Evolutionary conservation across 2,888 invertebrate genomes (phyloP), one percentile per base, ranked within the genome.

Genomic region (Noctua fimbriata): DNA sequence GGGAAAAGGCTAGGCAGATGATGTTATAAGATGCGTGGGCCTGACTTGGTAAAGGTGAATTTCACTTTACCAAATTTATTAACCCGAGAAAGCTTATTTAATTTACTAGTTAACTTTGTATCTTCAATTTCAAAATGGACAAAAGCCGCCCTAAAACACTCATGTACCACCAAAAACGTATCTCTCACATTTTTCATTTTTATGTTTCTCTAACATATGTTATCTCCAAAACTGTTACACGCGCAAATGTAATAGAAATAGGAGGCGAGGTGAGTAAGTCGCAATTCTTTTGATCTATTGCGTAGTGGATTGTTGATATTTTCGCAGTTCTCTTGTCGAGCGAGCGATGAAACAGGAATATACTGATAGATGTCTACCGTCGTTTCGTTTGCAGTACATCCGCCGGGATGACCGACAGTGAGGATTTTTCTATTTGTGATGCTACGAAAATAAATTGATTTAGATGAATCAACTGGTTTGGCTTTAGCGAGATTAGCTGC

Each of bases 271-370:
- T 79, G 85, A 88, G 76, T 79, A 71, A 72, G 72, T 81, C 78
- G 85, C 69, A 78, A 79, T 86, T 74, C 52, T 67, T 81, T 86
- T 82, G 87, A 89, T 89, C 82, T 87, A 89, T 89, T 83, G 81
- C 87, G 76, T 69, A 69, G 60, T 28, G 75, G 72, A 82, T 87
- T 87, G 85, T 88, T 82, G 82, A 83, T 89, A 76, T 81, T 83
- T 81, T 79, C 32, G 76, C 72, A 82, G 76, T 69, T 70, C 44
- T 66, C 65, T 65, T 76, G 77, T 84, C 71, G 78, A 69, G 78
- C 71, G 47, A 70, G 78, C 80, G 76, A 82, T 82, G 81, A 77
- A 85, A 82, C 66, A 72, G 73, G 79, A 81, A 84, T 80, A 75
- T 70, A 72, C 69, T 82, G 85, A 84, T 84, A 76, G 79, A 83